Percentiles rank a stretch among this genome's conserved stretches.
phyloP scores from a whole-genome alignment of 2,113 vertebrate genomes.

The Mormoops blainvillei region DNA sequence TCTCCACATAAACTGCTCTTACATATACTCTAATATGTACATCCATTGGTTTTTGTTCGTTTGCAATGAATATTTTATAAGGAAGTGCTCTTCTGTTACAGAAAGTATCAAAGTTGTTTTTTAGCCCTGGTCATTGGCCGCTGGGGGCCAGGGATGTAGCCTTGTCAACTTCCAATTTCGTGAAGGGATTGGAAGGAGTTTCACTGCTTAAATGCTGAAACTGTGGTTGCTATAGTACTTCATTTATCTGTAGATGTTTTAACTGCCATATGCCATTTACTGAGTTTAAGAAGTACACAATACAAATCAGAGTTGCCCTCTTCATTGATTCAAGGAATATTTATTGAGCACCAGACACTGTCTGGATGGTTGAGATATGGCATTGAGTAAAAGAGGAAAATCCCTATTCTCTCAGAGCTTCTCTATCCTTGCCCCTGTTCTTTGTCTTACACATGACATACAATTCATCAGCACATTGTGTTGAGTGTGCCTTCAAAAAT shows the following conservation, averaged over 20 bases:
- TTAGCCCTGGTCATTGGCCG: not conserved
- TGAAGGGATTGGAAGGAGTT: not conserved
- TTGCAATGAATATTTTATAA: not conserved
- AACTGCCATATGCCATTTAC: not conserved
- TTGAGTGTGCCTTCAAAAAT: not conserved
- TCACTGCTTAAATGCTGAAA: not conserved
- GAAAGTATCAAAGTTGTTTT: not conserved
- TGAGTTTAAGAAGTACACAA: not conserved
- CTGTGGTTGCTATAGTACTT: not conserved
- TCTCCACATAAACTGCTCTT: not conserved
- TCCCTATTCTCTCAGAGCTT: not conserved
- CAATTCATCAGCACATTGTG: not conserved
- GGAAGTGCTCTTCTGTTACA: not conserved
- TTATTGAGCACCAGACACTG: not conserved
- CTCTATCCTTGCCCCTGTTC: not conserved
- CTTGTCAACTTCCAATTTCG: not conserved
- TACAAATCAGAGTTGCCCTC: not conserved
- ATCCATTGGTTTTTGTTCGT: not conserved
- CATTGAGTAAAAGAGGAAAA: not conserved
- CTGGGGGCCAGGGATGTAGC: not conserved
- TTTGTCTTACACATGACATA: not conserved
- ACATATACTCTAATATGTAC: not conserved
- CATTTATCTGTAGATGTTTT: not conserved
- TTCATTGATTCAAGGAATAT: not conserved
- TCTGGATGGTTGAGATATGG: not conserved